Evolutionary conservation across 2,113 vertebrate species (phyloP), one percentile per base, ranked within the genome.

Genomic region (Erpornis zantholeuca): DNA sequence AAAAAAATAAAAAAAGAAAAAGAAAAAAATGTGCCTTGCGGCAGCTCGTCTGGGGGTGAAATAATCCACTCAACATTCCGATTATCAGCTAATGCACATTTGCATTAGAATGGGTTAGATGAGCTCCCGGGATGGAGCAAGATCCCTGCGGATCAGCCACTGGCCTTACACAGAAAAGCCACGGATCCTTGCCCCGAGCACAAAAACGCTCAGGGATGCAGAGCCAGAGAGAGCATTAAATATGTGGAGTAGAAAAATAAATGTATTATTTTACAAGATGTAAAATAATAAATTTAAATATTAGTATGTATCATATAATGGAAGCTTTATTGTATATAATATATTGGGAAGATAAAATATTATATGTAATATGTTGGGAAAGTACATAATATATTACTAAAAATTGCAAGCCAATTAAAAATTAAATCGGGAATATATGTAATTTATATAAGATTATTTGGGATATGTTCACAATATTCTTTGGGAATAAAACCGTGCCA

Each of bases 21-120:
- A 15, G 22, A 49, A 49, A 15, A 7, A 63, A 72, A 27, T 0
- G 17, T 45, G 68, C 92, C 64, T 95, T 44, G 42, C 61, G 81
- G 95, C 86, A 79, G 83, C 82, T 95, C 71, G 16, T 83, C 91
- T 75, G 80, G 91, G 77, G 88, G 88, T 84, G 92, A 97, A 97
- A 95, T 89, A 96, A 94, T 92, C 91, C 92, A 78, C 83, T 96
- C 94, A 40, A 78, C 88, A 16, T 60, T 52, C 68, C 31, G 96
- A 91, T 91, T 94, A 97, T 84, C 95, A 73, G 73, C 91, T 94
- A 69, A 85, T 14, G 59, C 18, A 18, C 83, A 96, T 96, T 96
- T 94, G 88, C 88, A 93, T 95, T 22, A 94, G 69, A 94, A 94
- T 90, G 70, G 92, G 90, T 45, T 17, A 14, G 57, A 57, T 54